These are phyloP conservation scores for Drepana arcuata DNA, from an alignment of 1,140 invertebrate genomes.

Conservation along the genomic window DNA sequence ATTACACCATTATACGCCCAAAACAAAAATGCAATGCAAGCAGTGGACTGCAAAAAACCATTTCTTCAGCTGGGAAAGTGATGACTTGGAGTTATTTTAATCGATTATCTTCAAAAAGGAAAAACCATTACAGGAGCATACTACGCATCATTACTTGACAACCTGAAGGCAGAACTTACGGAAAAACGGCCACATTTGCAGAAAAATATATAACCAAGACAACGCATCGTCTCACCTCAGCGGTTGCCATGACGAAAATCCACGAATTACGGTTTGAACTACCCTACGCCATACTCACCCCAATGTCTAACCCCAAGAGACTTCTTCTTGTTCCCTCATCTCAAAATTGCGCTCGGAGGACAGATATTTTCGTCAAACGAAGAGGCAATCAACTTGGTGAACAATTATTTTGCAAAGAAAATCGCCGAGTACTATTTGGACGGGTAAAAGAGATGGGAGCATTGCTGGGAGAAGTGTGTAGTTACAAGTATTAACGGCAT, in stretches of 20 bases:
- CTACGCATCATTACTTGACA: not conserved
- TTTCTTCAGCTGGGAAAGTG: not conserved
- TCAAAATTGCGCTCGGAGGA: not conserved
- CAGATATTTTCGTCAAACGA: not conserved
- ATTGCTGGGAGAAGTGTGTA: slow-evolving; percentile 12
- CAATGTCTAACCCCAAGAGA: not conserved
- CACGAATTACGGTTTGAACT: not conserved
- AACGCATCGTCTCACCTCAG: not conserved
- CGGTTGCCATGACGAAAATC: not conserved
- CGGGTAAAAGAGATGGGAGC: slow-evolving; percentile 7
- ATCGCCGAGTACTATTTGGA: slow-evolving; percentile 12
- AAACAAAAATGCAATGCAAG: not conserved
- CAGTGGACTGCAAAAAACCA: not conserved
- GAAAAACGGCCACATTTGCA: not conserved
- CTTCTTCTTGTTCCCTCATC: not conserved
- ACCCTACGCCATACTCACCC: not conserved
- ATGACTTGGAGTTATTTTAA: not conserved
- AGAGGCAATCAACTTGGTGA: slow-evolving; percentile 2
- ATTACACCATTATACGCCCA: not conserved
- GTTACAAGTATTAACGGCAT: too few relatives aligned
- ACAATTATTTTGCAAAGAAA: slow-evolving; percentile 10
- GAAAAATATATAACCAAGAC: not conserved
- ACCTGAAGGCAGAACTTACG: too few relatives aligned
- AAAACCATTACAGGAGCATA: not conserved
- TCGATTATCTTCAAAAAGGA: not conserved